phyloP scores from a whole-genome alignment of 2,113 vertebrate species.

The mouse (Mus musculus) region DNA sequence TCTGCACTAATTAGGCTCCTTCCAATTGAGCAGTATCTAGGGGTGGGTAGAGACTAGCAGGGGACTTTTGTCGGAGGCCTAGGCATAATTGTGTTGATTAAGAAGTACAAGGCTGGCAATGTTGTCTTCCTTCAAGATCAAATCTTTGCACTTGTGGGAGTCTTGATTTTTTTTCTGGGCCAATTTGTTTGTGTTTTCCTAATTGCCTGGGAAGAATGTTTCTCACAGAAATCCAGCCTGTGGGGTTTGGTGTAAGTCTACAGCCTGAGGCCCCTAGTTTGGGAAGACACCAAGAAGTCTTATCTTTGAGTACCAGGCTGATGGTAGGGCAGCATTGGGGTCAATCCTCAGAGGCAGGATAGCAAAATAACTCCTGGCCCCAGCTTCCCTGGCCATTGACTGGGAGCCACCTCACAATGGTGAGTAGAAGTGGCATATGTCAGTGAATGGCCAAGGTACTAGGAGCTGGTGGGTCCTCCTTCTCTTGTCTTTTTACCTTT shows the following conservation, averaged over 20 bases:
- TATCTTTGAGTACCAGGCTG: not conserved
- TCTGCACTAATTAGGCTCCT: conserved; percentile 91
- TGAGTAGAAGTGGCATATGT: not conserved
- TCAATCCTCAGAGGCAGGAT: not conserved
- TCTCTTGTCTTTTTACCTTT: not conserved
- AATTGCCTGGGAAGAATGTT: conserved; percentile 67
- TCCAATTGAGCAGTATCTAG: conserved; percentile 79
- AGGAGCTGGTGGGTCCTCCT: not conserved
- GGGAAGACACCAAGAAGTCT: not conserved
- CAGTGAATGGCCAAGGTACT: not conserved
- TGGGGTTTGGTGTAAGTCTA: not conserved
- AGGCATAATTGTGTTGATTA: conserved; percentile 77
- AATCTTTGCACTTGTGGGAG: conserved; percentile 74
- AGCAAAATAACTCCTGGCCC: not conserved
- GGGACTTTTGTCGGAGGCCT: conserved; percentile 70
- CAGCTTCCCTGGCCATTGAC: not conserved
- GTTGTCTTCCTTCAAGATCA: conserved; percentile 74
- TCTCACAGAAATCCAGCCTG: conserved; percentile 30
- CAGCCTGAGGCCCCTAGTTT: not conserved
- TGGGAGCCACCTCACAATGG: too few relatives aligned
- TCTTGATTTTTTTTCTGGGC: conserved; percentile 68
- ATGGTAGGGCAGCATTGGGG: not conserved
- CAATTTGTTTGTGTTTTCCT: conserved; percentile 73
- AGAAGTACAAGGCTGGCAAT: conserved; percentile 75
- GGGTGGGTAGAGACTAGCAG: conserved; percentile 67